phyloP scores from a whole-genome alignment of 2,113 vertebrate species.

The Gavia stellata region DNA sequence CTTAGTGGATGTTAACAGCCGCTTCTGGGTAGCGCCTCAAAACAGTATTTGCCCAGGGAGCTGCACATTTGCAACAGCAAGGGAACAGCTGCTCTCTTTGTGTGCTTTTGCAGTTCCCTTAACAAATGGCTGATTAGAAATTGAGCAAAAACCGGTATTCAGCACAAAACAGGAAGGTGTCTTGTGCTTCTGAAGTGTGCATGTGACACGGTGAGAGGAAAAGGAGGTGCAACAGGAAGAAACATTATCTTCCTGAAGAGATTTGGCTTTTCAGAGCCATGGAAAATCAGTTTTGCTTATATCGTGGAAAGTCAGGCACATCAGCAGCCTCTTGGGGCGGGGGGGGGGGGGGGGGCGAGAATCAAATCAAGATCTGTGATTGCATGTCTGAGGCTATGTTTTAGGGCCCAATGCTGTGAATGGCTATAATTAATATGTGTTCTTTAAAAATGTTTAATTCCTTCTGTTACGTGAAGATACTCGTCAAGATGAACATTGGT shows the following conservation, averaged over 20 bases:
- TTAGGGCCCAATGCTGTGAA: neutral
- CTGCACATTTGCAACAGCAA: neutral
- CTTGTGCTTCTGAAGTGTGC: conserved; percentile 35
- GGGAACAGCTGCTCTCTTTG: conserved; percentile 65
- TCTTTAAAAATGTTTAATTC: neutral
- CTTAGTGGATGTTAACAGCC: neutral
- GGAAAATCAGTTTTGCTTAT: neutral
- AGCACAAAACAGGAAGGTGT: conserved; percentile 59
- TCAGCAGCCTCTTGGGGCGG: neutral
- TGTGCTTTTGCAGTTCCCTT: conserved; percentile 28
- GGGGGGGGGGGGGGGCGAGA: neutral
- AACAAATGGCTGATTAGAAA: conserved; percentile 65
- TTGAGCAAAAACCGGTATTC: conserved; percentile 50
- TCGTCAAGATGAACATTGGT: neutral
- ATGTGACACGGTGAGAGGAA: neutral
- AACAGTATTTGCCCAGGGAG: neutral
- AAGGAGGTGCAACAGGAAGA: conserved; percentile 6
- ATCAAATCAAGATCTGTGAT: neutral
- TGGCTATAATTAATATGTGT: neutral
- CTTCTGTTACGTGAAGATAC: neutral
- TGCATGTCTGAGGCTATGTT: neutral
- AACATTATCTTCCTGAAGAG: neutral
- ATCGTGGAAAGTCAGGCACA: neutral
- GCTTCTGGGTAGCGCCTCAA: neutral
- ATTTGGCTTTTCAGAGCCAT: neutral